Evolutionary conservation across 2,113 vertebrate species (phyloP).

Genomic region (Dipodomys ordii): DNA sequence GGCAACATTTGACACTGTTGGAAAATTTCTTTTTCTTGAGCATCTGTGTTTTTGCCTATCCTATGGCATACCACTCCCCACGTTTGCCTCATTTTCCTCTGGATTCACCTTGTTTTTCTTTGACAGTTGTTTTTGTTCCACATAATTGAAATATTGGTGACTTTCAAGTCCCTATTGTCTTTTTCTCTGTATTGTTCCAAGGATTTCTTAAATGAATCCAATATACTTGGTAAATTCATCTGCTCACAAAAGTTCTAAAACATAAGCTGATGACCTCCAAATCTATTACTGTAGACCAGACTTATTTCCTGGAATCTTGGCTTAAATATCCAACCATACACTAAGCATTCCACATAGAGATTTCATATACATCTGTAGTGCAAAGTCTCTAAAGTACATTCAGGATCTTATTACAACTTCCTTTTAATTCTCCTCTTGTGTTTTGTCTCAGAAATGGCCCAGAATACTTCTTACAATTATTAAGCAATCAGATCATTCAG

Average conservation of each 20-base stretch:
- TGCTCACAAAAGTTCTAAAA: neutral
- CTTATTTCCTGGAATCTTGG: neutral
- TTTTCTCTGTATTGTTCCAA: neutral
- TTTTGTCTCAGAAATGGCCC: neutral
- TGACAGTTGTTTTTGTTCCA: neutral
- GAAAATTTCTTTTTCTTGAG: neutral
- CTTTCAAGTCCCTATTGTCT: neutral
- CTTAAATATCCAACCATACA: neutral
- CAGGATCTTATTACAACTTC: neutral
- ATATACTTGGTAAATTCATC: neutral
- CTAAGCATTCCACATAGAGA: neutral
- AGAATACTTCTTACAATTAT: neutral
- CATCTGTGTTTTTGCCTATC: neutral
- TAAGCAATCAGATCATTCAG: neutral
- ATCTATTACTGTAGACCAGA: neutral
- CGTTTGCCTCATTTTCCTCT: neutral
- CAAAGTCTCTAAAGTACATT: neutral
- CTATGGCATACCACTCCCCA: neutral
- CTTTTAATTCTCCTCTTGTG: neutral
- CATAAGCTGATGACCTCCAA: neutral
- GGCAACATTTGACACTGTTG: neutral
- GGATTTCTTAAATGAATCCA: neutral
- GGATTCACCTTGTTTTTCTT: neutral
- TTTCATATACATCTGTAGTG: neutral
- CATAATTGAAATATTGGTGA: neutral